A percentile compares a stretch with the other conserved stretches of the same genome.
Evolutionary conservation across 2,113 vertebrate genomes (phyloP).

Genomic region (Camelus bactrianus): DNA sequence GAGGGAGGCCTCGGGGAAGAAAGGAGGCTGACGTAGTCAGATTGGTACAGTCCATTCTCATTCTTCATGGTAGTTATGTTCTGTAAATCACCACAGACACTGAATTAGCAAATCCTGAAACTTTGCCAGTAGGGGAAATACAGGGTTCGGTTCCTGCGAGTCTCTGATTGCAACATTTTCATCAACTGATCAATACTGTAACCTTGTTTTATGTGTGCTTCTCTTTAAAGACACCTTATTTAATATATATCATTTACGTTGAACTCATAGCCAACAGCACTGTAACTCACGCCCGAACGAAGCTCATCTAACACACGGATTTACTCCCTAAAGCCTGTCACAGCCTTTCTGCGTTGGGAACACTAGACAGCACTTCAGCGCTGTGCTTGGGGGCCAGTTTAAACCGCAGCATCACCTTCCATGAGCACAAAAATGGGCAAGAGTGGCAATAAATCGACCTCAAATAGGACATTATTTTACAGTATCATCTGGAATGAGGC

Average conservation of each 20-base stretch:
- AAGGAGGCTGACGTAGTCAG: background rate
- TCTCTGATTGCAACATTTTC: background rate
- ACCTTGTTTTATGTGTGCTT: background rate
- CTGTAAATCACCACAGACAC: background rate
- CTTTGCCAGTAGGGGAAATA: background rate
- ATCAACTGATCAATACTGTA: background rate
- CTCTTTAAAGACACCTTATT: background rate
- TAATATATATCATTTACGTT: background rate
- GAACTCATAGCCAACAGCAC: rapidly evolving
- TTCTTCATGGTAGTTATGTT: background rate
- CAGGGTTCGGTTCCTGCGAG: background rate
- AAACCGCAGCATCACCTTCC: background rate
- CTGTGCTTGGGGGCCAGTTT: background rate
- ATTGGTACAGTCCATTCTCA: background rate
- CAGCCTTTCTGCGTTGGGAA: background rate
- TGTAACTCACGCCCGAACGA: rapidly evolving
- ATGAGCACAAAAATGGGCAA: background rate
- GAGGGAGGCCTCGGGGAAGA: background rate
- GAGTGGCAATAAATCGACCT: background rate
- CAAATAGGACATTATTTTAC: background rate
- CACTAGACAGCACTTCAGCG: background rate
- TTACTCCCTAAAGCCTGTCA: background rate
- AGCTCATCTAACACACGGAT: rapidly evolving
- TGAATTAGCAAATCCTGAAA: background rate
- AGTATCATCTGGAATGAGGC: background rate